phyloP scores from a whole-genome alignment of 2,888 invertebrate genomes.

The Dermolepida albohirtum region DNA sequence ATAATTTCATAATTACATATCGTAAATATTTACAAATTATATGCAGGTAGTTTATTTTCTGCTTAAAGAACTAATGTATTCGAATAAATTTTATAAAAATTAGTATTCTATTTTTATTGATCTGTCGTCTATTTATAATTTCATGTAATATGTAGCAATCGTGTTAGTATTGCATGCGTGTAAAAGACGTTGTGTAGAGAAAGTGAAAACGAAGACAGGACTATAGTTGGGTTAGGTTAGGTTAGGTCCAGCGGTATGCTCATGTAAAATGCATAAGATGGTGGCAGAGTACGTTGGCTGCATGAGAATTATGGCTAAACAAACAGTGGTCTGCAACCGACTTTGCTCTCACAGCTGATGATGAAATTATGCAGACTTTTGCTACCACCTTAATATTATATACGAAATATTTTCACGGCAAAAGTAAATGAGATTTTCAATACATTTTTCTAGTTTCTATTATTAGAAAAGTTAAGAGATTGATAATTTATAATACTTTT shows the following conservation, averaged over 20 bases:
- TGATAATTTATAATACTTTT: too few relatives aligned
- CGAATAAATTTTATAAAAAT: not conserved
- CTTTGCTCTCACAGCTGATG: constrained; percentile 47
- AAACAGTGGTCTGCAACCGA: constrained; percentile 57
- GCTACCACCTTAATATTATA: constrained; percentile 32
- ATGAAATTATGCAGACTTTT: constrained; percentile 46
- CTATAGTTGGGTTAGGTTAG: constrained; percentile 65
- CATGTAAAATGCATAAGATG: constrained; percentile 78
- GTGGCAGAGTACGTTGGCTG: constrained; percentile 64
- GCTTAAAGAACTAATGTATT: too few relatives aligned
- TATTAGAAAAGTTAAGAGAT: too few relatives aligned
- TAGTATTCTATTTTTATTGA: not conserved
- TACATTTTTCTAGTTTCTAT: too few relatives aligned
- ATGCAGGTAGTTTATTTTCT: too few relatives aligned
- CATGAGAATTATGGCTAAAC: constrained; percentile 67
- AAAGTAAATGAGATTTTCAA: too few relatives aligned
- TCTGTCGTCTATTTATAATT: constrained; percentile 8
- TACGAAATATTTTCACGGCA: constrained; percentile 3
- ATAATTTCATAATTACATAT: too few relatives aligned
- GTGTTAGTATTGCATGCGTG: constrained; percentile 38
- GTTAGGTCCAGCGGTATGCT: constrained; percentile 66
- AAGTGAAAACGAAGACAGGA: constrained; percentile 56
- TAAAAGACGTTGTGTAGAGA: constrained; percentile 49
- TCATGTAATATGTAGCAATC: constrained; percentile 21
- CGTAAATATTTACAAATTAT: too few relatives aligned